Conservation (phyloP, 2,113 vertebrate genomes). For the Anoura caudifer region DNA sequence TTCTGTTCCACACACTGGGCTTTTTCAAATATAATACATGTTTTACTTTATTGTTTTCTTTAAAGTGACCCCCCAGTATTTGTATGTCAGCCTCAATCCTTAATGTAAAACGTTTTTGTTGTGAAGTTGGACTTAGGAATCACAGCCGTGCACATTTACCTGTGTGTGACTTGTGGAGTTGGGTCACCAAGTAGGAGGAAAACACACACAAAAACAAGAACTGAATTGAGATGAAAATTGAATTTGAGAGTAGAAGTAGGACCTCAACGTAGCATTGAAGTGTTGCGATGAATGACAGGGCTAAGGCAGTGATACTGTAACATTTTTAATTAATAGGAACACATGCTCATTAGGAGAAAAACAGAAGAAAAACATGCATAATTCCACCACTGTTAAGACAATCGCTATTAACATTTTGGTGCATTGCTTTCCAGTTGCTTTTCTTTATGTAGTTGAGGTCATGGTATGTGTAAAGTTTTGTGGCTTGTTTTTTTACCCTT, state of each 20-base stretch:
- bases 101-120: constrained; percentile 6
- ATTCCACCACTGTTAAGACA: not conserved
- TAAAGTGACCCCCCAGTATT: not conserved
- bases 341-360: not conserved
- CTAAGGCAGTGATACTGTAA: not conserved
- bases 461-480: not conserved
- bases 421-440: not conserved
- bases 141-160: not conserved
- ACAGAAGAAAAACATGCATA: not conserved
- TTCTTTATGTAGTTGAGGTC: not conserved
- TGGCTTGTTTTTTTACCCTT: not conserved
- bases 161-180: not conserved
- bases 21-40: not conserved
- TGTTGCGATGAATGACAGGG: not conserved
- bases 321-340: not conserved
- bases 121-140: not conserved
- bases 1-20: not conserved
- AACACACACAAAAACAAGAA: not conserved
- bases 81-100: constrained; percentile 2
- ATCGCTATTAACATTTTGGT: not conserved
- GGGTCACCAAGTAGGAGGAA: not conserved
- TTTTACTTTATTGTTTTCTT: constrained; percentile 3
- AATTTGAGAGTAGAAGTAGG: not conserved
- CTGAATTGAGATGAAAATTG: not conserved
- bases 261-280: not conserved